Percentiles rank a stretch among this genome's conserved stretches.
Conservation (phyloP, 2,113 vertebrate species). For the Corythaeola cristata region DNA sequence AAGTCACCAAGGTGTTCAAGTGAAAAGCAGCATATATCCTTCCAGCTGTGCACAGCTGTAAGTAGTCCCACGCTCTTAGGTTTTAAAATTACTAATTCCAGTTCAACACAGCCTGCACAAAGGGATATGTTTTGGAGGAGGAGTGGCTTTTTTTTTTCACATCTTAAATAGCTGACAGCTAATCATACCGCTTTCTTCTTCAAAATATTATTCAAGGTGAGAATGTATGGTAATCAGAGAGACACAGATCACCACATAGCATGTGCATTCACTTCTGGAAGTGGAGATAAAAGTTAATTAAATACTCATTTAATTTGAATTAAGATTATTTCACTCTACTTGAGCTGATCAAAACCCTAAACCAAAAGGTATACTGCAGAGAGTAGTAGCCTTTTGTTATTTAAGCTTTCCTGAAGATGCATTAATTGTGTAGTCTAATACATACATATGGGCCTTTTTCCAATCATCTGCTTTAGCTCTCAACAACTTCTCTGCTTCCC, state of each 20-base stretch:
- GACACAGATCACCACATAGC: not conserved
- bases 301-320: slow-evolving; percentile 70
- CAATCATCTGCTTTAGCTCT: not conserved
- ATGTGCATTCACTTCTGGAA: slow-evolving; percentile 55
- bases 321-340: slow-evolving; percentile 55
- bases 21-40: not conserved
- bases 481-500: too few species aligned
- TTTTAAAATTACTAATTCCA: not conserved
- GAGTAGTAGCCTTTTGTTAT: not conserved
- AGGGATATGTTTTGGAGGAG: not conserved
- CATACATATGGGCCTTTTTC: not conserved
- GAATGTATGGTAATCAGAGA: slow-evolving; percentile 15
- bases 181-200: not conserved
- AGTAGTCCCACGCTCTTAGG: not conserved
- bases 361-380: not conserved
- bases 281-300: slow-evolving; percentile 70
- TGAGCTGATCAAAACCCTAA: slow-evolving; percentile 50
- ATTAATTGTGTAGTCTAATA: too few species aligned
- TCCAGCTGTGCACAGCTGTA: not conserved
- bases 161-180: not conserved
- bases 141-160: not conserved
- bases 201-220: slow-evolving; percentile 20
- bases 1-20: fast-evolving
- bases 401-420: not conserved
- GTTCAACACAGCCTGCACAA: not conserved